phyloP scores from a whole-genome alignment of 2,888 invertebrate genomes.

The Drosophila kuntzei region DNA sequence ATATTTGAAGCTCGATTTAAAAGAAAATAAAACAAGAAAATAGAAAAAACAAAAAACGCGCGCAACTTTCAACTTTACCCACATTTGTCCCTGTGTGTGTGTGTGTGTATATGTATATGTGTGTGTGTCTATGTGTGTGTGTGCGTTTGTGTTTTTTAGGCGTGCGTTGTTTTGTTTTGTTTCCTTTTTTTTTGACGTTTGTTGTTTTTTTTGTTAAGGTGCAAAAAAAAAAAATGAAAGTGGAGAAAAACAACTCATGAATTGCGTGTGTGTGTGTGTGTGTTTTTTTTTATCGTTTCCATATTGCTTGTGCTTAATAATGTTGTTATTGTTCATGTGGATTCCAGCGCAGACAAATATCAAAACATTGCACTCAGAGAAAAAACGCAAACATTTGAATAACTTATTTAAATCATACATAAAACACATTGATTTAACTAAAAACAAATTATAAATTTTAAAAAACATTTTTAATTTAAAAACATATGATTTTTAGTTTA shows the following conservation, averaged over 20 bases:
- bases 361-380: conserved; percentile 4
- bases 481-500: no score
- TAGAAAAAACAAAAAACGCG: conserved; percentile 21
- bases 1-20: conserved; percentile 33
- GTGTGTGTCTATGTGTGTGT: conserved; percentile 2
- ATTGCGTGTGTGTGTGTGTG: conserved; percentile 1
- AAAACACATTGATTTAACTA: no score
- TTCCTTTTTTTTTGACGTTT: conserved; percentile 14
- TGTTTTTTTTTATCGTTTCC: conserved; percentile 30
- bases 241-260: conserved; percentile 5
- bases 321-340: conserved; percentile 27
- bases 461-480: no score
- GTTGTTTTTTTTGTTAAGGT: conserved; percentile 51
- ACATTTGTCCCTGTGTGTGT: conserved; percentile 21
- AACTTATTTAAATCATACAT: no score
- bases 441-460: no score
- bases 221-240: conserved; percentile 13
- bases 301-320: conserved; percentile 34
- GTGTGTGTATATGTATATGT: neutral
- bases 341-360: conserved; percentile 14
- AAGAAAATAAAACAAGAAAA: conserved; percentile 8
- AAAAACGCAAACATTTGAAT: neutral
- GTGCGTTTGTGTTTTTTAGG: conserved; percentile 10
- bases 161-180: conserved; percentile 23
- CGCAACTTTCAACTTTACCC: conserved; percentile 43